Evolutionary conservation across 2,113 vertebrate species (phyloP).

Genomic region (Malaclemys terrapin): DNA sequence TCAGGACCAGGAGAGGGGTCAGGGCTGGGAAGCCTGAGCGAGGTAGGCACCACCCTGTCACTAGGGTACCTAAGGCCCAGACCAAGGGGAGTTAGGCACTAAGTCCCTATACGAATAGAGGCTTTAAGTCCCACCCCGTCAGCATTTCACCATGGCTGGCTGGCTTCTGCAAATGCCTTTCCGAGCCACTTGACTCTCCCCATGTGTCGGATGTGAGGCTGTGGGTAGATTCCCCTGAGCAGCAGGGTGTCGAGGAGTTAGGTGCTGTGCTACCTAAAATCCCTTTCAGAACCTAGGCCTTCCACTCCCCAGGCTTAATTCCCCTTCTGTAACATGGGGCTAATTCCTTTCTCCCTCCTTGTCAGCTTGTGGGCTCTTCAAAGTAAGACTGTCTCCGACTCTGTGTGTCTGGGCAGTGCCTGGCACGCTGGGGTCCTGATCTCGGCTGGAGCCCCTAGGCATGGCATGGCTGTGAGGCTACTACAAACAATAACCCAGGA

Average conservation of each 20-base stretch:
- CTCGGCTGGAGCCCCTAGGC: not conserved
- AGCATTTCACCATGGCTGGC: not conserved
- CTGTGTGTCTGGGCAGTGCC: not conserved
- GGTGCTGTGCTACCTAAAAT: not conserved
- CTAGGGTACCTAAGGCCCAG: not conserved
- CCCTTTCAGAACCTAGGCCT: not conserved
- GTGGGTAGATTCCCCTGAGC: not conserved
- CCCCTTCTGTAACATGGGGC: not conserved
- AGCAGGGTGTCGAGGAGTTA: not conserved
- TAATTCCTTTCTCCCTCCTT: not conserved
- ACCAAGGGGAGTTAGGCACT: not conserved
- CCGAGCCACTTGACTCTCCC: not conserved
- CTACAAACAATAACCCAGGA: not conserved
- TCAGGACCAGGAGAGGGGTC: not conserved
- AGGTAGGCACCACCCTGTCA: not conserved
- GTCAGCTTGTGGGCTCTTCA: not conserved
- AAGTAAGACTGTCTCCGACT: not conserved
- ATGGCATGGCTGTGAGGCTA: not conserved
- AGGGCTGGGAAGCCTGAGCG: conserved; percentile 23
- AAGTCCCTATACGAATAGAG: not conserved
- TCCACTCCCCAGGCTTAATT: not conserved
- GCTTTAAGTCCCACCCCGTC: not conserved
- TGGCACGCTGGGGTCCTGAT: not conserved
- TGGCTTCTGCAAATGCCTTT: not conserved
- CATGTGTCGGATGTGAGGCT: too few relatives aligned